phyloP scores from a whole-genome alignment of 2,797 vertebrate genomes.

The Furcifer pardalis region DNA sequence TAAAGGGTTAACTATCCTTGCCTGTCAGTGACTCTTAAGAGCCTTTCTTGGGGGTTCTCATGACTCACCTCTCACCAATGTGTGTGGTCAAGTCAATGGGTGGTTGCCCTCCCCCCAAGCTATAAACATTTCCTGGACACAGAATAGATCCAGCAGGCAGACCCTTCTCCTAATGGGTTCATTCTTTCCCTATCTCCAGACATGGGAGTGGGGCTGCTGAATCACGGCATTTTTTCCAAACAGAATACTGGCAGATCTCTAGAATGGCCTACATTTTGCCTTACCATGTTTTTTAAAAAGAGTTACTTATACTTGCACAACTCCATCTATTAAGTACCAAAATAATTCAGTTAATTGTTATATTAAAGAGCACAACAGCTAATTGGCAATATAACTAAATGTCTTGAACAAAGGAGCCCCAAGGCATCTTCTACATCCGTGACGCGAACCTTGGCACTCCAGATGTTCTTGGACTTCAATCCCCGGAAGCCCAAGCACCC shows the following conservation, averaged over 20 bases:
- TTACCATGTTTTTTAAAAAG: not conserved
- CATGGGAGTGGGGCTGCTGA: not conserved
- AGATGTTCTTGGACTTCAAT: too few species aligned
- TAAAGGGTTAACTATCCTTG: conserved; percentile 29
- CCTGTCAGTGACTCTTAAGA: not conserved
- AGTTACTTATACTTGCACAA: not conserved
- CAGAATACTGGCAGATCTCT: not conserved
- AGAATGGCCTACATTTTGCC: not conserved
- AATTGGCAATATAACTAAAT: not conserved
- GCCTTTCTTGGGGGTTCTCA: conserved; percentile 12
- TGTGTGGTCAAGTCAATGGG: conserved; percentile 36
- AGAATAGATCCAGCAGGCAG: not conserved
- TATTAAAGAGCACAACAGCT: not conserved
- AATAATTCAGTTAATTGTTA: not conserved
- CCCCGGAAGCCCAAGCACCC: too few species aligned
- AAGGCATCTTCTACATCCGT: too few species aligned
- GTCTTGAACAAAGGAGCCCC: not conserved
- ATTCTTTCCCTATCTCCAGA: not conserved
- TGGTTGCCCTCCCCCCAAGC: conserved; percentile 23
- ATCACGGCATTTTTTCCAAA: not conserved
- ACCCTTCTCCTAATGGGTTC: not conserved
- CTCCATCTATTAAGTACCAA: not conserved
- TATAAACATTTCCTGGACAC: not conserved
- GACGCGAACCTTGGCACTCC: too few species aligned
- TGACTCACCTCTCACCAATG: conserved; percentile 60